Percentiles rank a stretch among this genome's conserved stretches.
Conservation (phyloP, 2,797 vertebrate genomes). For the Myotis planiceps region DNA sequence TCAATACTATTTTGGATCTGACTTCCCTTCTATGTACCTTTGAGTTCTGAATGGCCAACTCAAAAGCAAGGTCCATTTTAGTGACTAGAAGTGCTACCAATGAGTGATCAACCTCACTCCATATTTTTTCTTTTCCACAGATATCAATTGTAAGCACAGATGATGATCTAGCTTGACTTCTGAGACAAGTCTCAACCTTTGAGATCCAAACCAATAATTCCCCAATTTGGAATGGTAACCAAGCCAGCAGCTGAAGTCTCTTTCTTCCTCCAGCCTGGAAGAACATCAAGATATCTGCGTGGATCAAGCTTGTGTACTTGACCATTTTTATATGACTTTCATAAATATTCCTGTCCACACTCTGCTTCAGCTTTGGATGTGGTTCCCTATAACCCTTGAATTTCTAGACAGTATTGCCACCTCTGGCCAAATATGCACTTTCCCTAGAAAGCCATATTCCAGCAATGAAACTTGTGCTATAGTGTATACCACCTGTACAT, state of each 20-base stretch:
- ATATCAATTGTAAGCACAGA: constrained; percentile 99
- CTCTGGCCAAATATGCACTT: constrained; percentile 89
- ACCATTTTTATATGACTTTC: constrained; percentile 85
- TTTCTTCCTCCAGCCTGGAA: constrained; percentile 91
- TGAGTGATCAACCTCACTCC: neutral
- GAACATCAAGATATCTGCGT: constrained; percentile 87
- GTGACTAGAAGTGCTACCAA: neutral
- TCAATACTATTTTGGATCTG: neutral
- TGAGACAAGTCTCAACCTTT: constrained; percentile 67
- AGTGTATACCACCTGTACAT: constrained; percentile 89
- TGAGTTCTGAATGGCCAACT: neutral
- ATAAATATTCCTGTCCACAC: constrained; percentile 85
- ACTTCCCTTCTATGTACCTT: neutral
- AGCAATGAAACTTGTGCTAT: constrained; percentile 85
- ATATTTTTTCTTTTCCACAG: constrained; percentile 84
- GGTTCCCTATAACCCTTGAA: constrained; percentile 86
- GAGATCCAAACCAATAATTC: constrained; percentile 78
- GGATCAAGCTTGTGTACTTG: constrained; percentile 87
- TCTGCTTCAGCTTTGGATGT: constrained; percentile 86
- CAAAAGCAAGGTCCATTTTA: neutral
- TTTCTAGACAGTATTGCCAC: constrained; percentile 86
- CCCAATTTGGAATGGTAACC: constrained; percentile 85
- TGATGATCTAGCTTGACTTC: constrained; percentile 93
- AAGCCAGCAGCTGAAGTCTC: constrained; percentile 88
- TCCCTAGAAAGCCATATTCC: constrained; percentile 91